Percentiles rank a stretch among this genome's conserved stretches.
Conservation (phyloP, 2,113 vertebrate genomes). For the Pristiophorus japonicus region DNA sequence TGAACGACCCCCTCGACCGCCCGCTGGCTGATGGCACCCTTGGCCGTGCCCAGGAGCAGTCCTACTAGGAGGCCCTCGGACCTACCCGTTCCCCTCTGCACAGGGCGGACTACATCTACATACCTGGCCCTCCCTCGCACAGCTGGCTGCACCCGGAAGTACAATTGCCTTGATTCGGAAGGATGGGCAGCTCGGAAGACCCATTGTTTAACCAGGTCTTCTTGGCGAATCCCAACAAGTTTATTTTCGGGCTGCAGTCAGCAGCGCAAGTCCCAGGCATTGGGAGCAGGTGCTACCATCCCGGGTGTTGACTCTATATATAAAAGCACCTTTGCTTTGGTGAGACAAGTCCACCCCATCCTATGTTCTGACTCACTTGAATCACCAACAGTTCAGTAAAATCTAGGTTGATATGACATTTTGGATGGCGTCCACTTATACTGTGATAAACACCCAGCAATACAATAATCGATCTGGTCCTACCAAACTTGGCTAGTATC, state of each 20-base stretch:
- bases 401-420: not conserved
- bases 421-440: not conserved
- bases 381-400: not conserved
- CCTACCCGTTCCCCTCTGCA: too few relatives aligned
- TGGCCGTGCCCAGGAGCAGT: too few relatives aligned
- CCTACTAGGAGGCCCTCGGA: too few relatives aligned
- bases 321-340: too few relatives aligned
- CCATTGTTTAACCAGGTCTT: not conserved
- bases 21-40: too few relatives aligned
- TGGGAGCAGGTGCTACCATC: too few relatives aligned
- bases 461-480: not conserved
- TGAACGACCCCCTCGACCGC: too few relatives aligned
- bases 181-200: not conserved
- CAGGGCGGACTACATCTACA: too few relatives aligned
- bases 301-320: too few relatives aligned
- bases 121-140: too few relatives aligned
- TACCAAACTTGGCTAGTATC: not conserved
- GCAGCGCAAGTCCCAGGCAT: not conserved
- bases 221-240: not conserved
- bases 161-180: not conserved
- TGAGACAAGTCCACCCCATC: too few relatives aligned
- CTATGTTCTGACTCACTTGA: too few relatives aligned
- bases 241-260: not conserved
- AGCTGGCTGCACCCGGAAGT: not conserved
- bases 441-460: not conserved